These are phyloP conservation scores for Aradophagus sp. DNA, from an alignment of 1,140 invertebrate genomes.

Conservation along the genomic window DNA sequence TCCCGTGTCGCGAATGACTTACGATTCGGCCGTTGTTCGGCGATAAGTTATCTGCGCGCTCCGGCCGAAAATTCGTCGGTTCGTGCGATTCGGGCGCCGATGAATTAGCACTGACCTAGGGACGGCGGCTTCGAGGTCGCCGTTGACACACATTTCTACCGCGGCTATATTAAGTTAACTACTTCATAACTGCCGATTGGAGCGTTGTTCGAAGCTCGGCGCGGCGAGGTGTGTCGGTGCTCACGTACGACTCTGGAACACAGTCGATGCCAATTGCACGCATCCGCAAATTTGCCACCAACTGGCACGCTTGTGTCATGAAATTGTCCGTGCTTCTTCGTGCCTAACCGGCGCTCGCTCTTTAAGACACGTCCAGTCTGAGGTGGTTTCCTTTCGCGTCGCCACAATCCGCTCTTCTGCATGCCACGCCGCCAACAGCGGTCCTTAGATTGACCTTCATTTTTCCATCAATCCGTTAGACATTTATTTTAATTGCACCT, in stretches of 20 bases:
- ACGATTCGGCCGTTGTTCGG: conserved; percentile 31
- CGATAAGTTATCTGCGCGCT: conserved; percentile 30
- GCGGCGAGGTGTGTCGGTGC: conserved; percentile 44
- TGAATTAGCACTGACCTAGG: conserved; percentile 72
- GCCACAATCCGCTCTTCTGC: no score
- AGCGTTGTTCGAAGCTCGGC: conserved; percentile 37
- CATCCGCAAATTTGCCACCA: conserved; percentile 73
- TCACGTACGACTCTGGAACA: conserved; percentile 42
- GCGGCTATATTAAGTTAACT: conserved; percentile 68
- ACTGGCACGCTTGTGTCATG: conserved; percentile 70
- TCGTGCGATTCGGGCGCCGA: conserved; percentile 57
- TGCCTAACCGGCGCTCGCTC: conserved; percentile 34
- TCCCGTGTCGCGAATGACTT: conserved; percentile 32
- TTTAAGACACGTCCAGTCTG: conserved; percentile 40
- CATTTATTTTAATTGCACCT: no score
- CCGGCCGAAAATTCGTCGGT: conserved; percentile 43
- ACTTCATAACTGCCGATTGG: conserved; percentile 68
- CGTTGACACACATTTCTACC: conserved; percentile 65
- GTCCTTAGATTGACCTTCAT: no score
- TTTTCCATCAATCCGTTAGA: no score
- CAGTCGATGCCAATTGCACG: conserved; percentile 69
- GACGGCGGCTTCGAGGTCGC: conserved; percentile 68
- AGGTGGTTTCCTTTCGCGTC: conserved; percentile 24
- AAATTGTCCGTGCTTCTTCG: conserved; percentile 62
- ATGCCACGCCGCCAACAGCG: no score